Conservation (phyloP, 1,140 invertebrate genomes). For the Hypothenemus hampei region DNA sequence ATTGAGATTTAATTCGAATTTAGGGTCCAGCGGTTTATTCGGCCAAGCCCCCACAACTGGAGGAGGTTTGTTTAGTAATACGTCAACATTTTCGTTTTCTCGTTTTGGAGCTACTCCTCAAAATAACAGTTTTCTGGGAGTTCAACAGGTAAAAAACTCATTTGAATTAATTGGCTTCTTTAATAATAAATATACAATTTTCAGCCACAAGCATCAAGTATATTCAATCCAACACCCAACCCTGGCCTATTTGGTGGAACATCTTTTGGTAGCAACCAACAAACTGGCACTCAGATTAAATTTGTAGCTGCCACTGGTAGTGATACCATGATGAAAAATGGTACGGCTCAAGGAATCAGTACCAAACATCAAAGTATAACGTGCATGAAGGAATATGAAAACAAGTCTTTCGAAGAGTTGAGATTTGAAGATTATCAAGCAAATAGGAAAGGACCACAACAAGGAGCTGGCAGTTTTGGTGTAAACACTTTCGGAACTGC, state of each 20-base stretch:
- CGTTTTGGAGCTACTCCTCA: slow-evolving; percentile 48
- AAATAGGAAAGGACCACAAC: slow-evolving; percentile 69
- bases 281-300: slow-evolving; percentile 72
- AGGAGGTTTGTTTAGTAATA: slow-evolving; percentile 53
- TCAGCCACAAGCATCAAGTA: slow-evolving; percentile 37
- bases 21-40: slow-evolving; percentile 35
- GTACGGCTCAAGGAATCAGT: slow-evolving; percentile 72
- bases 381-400: slow-evolving; percentile 96
- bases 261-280: slow-evolving; percentile 21
- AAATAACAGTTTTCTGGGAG: slow-evolving; percentile 33
- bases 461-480: slow-evolving; percentile 32
- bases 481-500: slow-evolving; percentile 32
- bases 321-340: slow-evolving; percentile 88
- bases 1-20: slow-evolving; percentile 2
- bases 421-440: slow-evolving; percentile 89
- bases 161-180: neutral
- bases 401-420: slow-evolving; percentile 90
- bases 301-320: slow-evolving; percentile 82
- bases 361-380: slow-evolving; percentile 94
- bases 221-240: slow-evolving; percentile 35
- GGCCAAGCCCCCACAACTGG: slow-evolving; percentile 44
- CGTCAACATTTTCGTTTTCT: slow-evolving; percentile 55
- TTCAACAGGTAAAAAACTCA: slow-evolving; percentile 20
- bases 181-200: neutral
- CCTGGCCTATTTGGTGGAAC: slow-evolving; percentile 34